Conservation (phyloP, 2,113 vertebrate genomes). For the Salvelinus sp. region DNA sequence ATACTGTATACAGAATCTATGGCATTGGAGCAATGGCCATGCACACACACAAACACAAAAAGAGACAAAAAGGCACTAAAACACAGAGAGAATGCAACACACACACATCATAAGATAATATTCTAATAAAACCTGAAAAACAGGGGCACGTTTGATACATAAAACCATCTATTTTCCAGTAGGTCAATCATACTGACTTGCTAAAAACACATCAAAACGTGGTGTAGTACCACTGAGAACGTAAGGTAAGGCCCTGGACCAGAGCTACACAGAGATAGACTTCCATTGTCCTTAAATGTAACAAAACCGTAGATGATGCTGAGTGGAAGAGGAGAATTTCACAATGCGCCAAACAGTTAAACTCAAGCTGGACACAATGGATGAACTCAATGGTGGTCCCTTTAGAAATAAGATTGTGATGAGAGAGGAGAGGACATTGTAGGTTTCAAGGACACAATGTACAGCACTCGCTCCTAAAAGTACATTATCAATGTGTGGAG, state of each 20-base stretch:
- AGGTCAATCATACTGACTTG: background rate
- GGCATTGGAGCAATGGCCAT: background rate
- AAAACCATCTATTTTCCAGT: background rate
- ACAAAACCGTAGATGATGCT: background rate
- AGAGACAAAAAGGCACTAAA: constrained; percentile 23
- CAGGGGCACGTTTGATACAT: background rate
- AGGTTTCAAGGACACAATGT: background rate
- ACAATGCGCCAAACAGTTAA: background rate
- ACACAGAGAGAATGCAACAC: constrained; percentile 5
- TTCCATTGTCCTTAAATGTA: background rate
- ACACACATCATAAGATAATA: background rate
- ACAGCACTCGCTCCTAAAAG: background rate
- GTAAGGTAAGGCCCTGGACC: too few relatives aligned
- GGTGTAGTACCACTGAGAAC: too few relatives aligned
- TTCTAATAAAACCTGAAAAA: background rate
- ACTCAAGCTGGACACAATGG: background rate
- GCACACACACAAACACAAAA: background rate
- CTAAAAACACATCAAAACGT: too few relatives aligned
- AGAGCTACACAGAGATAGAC: background rate
- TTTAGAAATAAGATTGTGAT: background rate
- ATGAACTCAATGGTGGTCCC: background rate
- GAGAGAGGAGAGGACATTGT: background rate
- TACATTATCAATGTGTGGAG: background rate
- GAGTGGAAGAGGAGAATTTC: background rate
- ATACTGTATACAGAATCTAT: background rate